Percentiles rank a stretch among this genome's conserved stretches.
These are phyloP conservation scores for Xestia ashworthii DNA, from an alignment of 2,888 invertebrate genomes.

Conservation along the genomic window DNA sequence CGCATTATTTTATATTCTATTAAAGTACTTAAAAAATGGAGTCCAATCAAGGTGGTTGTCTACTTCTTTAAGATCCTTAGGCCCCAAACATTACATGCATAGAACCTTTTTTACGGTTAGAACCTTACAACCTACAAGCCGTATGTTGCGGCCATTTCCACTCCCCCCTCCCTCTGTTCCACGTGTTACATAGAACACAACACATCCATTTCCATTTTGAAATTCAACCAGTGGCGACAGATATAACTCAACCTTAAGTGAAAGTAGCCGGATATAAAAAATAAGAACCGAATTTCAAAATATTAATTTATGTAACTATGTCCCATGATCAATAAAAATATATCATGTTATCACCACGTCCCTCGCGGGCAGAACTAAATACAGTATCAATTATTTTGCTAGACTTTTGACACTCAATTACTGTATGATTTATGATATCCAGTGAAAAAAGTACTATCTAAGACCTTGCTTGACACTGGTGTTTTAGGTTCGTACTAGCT, in stretches of 20 bases:
- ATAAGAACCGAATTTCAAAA: conserved; percentile 54
- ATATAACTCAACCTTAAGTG: conserved; percentile 16
- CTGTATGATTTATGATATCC: conserved; percentile 56
- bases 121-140: too few species aligned
- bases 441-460: conserved; percentile 27
- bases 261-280: conserved; percentile 50
- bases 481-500: neutral
- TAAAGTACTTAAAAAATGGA: too few species aligned
- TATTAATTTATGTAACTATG: conserved; percentile 46
- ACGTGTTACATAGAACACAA: neutral
- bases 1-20: too few species aligned
- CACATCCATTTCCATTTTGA: conserved; percentile 1
- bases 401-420: conserved; percentile 61
- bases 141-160: too few species aligned
- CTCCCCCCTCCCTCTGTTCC: neutral
- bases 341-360: conserved; percentile 46
- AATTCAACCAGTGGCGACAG: conserved; percentile 26
- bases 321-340: conserved; percentile 43
- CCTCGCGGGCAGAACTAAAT: conserved; percentile 50
- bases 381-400: conserved; percentile 62
- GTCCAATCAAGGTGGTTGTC: too few species aligned
- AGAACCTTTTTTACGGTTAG: too few species aligned
- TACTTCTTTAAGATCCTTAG: too few species aligned
- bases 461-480: conserved; percentile 20
- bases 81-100: too few species aligned